phyloP scores from a whole-genome alignment of 1,140 invertebrate species.

The Pinna nobilis region DNA sequence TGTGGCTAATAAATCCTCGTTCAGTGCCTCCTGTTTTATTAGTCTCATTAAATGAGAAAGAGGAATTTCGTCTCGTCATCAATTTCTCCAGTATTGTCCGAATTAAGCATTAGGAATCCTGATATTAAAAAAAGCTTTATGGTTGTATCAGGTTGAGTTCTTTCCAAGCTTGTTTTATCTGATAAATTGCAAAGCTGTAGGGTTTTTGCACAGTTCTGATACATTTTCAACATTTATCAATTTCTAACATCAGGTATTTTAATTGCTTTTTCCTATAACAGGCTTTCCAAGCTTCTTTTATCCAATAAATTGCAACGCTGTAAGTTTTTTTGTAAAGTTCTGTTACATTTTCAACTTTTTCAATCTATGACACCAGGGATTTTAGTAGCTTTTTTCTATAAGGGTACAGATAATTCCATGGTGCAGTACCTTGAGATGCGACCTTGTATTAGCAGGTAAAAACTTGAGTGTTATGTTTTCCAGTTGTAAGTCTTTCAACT shows the following conservation, averaged over 20 bases:
- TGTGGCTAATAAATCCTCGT: too few species aligned
- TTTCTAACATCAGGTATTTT: too few species aligned
- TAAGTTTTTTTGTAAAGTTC: constrained; percentile 19
- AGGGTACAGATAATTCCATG: neutral
- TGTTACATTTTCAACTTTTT: neutral
- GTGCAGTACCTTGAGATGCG: neutral
- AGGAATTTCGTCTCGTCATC: too few species aligned
- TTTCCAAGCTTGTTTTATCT: too few species aligned
- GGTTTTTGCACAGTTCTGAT: too few species aligned
- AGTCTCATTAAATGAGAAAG: too few species aligned
- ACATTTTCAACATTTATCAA: too few species aligned
- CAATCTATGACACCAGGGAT: neutral
- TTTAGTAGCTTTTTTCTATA: neutral
- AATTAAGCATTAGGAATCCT: neutral
- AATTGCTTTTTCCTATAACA: too few species aligned
- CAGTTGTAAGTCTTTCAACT: constrained; percentile 12
- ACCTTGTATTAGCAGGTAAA: neutral
- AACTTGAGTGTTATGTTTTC: too few species aligned
- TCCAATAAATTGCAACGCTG: constrained; percentile 13
- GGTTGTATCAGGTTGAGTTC: neutral
- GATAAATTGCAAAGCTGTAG: too few species aligned
- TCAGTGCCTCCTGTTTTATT: too few species aligned
- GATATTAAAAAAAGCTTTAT: constrained; percentile 11
- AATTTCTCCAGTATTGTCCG: neutral
- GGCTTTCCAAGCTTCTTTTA: constrained; percentile 8